Evolutionary conservation across 2,113 vertebrate species (phyloP).

Genomic region (Tragelaphus strepsiceros): DNA sequence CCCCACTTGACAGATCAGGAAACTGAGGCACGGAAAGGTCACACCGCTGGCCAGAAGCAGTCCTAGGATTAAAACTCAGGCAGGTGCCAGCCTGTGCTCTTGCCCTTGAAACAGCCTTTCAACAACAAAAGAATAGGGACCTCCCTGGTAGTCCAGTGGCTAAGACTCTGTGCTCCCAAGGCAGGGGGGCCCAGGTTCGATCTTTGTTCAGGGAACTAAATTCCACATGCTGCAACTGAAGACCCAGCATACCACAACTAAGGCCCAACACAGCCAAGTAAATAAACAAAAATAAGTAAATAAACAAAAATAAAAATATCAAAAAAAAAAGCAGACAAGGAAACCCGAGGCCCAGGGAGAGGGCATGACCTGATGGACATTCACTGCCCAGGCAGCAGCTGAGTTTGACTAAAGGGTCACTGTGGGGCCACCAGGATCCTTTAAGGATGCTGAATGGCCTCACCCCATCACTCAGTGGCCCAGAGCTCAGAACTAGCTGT

Average conservation of each 20-base stretch:
- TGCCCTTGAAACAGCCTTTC: background rate
- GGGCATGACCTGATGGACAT: background rate
- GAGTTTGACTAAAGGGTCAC: background rate
- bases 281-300: background rate
- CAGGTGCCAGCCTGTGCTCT: background rate
- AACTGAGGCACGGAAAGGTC: background rate
- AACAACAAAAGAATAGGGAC: background rate
- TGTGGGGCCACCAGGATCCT: accelerated
- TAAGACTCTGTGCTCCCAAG: background rate
- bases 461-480: background rate
- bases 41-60: background rate
- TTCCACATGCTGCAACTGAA: background rate
- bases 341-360: background rate
- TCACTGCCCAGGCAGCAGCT: accelerated
- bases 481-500: background rate
- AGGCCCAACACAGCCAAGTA: background rate
- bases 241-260: background rate
- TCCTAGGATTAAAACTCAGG: background rate
- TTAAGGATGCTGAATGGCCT: background rate
- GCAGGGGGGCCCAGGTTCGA: background rate
- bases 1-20: background rate
- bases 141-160: background rate
- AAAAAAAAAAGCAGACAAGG: background rate
- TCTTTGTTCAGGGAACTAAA: background rate
- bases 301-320: background rate